Conservation (phyloP, 2,888 invertebrate genomes). For the Aricia artaxerxes region DNA sequence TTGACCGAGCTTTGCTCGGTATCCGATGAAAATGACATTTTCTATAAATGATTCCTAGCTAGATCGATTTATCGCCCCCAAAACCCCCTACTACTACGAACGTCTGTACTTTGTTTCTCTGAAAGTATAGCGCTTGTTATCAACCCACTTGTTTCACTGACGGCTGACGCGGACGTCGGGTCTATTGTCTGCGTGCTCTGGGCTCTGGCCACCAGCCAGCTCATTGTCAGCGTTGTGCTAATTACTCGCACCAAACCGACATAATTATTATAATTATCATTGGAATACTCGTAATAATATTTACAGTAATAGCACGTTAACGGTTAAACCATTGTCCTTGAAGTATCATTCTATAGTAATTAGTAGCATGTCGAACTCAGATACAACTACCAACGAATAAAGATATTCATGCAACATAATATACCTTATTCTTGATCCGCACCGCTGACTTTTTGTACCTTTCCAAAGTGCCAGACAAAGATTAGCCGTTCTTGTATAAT, state of each 20-base stretch:
- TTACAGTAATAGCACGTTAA: not conserved
- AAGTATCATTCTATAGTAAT: not conserved
- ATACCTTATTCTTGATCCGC: too few relatives aligned
- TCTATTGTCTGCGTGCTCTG: not conserved
- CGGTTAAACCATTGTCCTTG: not conserved
- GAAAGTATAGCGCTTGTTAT: not conserved
- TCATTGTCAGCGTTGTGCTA: constrained; percentile 12
- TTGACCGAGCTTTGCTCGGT: too few relatives aligned
- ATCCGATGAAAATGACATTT: too few relatives aligned
- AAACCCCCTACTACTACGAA: not conserved
- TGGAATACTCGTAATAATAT: not conserved
- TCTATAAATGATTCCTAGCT: too few relatives aligned
- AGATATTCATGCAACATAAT: too few relatives aligned
- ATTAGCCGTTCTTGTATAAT: too few relatives aligned
- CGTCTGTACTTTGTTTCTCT: not conserved
- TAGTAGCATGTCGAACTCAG: too few relatives aligned
- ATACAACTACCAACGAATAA: too few relatives aligned
- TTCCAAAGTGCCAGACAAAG: too few relatives aligned
- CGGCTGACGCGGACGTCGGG: not conserved
- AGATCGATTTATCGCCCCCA: too few relatives aligned
- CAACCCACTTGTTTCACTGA: not conserved
- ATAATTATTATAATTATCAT: not conserved
- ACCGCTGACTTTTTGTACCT: too few relatives aligned
- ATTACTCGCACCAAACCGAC: not conserved
- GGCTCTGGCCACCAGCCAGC: constrained; percentile 12